Percentiles rank a stretch among this genome's conserved stretches.
Conservation (phyloP, 2,888 invertebrate genomes). For the Eupithecia inturbata region DNA sequence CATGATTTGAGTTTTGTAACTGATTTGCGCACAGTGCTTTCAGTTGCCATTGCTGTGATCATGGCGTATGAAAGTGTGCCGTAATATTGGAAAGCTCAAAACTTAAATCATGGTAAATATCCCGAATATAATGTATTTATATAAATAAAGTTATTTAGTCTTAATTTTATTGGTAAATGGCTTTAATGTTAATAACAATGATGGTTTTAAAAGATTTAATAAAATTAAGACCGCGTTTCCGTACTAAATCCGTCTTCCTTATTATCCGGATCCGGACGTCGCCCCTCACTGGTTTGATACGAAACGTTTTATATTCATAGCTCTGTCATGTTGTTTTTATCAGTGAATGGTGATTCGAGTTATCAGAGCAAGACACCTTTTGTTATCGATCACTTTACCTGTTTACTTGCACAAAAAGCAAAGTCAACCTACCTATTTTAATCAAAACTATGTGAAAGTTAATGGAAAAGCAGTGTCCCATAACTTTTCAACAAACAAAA, state of each 20-base stretch:
- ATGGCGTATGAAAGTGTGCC: too few species aligned
- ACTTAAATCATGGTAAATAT: too few species aligned
- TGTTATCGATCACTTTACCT: constrained; percentile 10
- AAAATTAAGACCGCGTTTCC: not conserved
- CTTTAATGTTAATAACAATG: too few species aligned
- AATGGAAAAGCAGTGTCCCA: not conserved
- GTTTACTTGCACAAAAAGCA: not conserved
- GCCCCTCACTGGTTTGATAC: constrained; percentile 29
- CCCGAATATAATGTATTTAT: too few species aligned
- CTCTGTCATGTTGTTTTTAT: constrained; percentile 38
- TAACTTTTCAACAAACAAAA: not conserved
- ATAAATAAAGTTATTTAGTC: too few species aligned
- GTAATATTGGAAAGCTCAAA: too few species aligned
- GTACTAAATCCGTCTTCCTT: constrained; percentile 2
- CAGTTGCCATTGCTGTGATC: too few species aligned
- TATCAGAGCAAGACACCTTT: constrained; percentile 22
- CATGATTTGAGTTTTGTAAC: too few species aligned
- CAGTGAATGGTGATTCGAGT: constrained; percentile 31
- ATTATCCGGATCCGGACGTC: constrained; percentile 8
- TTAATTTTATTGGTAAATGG: too few species aligned
- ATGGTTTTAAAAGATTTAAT: too few species aligned
- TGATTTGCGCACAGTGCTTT: too few species aligned
- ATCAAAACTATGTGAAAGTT: not conserved
- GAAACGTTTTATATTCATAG: constrained; percentile 40
- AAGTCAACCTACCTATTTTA: not conserved